phyloP scores from a whole-genome alignment of 2,888 invertebrate species.

The Lepidocyrtoides sp. region DNA sequence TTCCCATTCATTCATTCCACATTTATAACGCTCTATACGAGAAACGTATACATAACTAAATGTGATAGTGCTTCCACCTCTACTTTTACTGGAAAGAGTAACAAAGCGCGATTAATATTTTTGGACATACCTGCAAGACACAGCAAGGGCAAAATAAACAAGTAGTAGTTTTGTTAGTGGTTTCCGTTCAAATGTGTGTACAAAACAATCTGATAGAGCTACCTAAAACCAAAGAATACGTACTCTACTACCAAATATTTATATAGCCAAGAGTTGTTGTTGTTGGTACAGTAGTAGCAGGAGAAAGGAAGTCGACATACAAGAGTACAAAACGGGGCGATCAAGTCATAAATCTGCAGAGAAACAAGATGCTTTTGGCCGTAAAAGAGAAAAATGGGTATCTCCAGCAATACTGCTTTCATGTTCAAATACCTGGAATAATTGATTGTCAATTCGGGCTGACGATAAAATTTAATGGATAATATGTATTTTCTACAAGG shows the following conservation, averaged over 20 bases:
- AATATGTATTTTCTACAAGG: constrained; percentile 48
- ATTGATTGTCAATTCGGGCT: constrained; percentile 81
- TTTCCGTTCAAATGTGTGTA: neutral
- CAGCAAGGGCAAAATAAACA: constrained; percentile 26
- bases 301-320: neutral
- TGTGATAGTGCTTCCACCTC: too few species aligned
- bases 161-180: constrained; percentile 10
- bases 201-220: neutral
- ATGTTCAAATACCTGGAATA: constrained; percentile 83
- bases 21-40: too few species aligned
- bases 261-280: neutral
- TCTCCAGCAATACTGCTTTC: constrained; percentile 72
- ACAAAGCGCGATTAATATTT: constrained; percentile 7
- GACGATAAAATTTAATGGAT: constrained; percentile 79
- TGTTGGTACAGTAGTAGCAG: neutral
- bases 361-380: constrained; percentile 73
- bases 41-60: too few species aligned
- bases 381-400: constrained; percentile 75
- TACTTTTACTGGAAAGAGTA: neutral
- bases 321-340: constrained; percentile 25
- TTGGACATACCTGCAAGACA: constrained; percentile 16
- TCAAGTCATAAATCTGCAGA: constrained; percentile 74
- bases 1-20: neutral
- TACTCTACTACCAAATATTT: neutral
- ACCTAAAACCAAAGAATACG: neutral